A percentile compares a stretch with the other conserved stretches of the same genome.
phyloP scores from a whole-genome alignment of 2,888 invertebrate species.

The Sphecodes monilicornis region DNA sequence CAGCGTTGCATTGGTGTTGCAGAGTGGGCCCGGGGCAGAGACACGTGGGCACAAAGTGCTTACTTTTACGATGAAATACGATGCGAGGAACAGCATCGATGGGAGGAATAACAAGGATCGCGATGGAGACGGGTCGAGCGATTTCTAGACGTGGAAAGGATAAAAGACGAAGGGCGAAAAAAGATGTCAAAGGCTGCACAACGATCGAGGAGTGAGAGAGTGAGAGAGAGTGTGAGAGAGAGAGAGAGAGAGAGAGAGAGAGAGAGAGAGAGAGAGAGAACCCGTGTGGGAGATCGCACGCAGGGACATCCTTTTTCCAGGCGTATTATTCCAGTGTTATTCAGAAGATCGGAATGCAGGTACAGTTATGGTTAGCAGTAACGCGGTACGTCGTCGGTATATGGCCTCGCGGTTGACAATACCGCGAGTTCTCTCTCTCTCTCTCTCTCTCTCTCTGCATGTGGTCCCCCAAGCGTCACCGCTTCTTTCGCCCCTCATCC shows the following conservation, averaged over 20 bases:
- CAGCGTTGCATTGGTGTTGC: constrained; percentile 9
- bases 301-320: constrained; percentile 51
- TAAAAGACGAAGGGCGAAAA: not conserved
- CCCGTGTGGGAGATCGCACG: constrained; percentile 13
- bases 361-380: constrained; percentile 79
- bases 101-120: not conserved
- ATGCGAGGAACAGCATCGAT: not conserved
- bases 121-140: not conserved
- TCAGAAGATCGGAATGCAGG: constrained; percentile 82
- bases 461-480: constrained; percentile 41
- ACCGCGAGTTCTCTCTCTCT: constrained; percentile 62
- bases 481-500: constrained; percentile 40
- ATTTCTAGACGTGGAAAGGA: not conserved
- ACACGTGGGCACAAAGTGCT: constrained; percentile 9
- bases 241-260: not conserved
- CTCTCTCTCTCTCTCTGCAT: not conserved
- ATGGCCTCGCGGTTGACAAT: constrained; percentile 69
- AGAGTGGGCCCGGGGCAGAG: constrained; percentile 7
- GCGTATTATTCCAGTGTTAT: constrained; percentile 71
- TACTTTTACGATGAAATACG: constrained; percentile 6
- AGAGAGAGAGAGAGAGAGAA: not conserved
- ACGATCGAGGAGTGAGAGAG: not conserved
- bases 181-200: not conserved
- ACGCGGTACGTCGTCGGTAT: constrained; percentile 70
- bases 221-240: not conserved